Base-by-base conservation (phyloP, 2,888 invertebrate genomes). In the Pammene fasciana region DNA sequence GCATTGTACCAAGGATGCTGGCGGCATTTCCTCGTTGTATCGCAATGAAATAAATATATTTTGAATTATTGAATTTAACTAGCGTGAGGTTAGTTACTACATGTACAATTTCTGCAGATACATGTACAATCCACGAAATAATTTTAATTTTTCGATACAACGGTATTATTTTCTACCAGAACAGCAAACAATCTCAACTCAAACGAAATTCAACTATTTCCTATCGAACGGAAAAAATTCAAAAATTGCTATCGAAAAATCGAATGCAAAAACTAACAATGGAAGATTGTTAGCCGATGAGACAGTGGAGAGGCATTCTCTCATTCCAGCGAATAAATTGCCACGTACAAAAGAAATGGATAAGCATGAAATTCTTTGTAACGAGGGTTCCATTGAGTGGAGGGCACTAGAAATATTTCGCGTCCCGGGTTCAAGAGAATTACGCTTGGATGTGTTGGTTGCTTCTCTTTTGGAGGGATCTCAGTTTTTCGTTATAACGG, bases 341-440 rank as follows among this genome's bases (percentile, higher is more conserved):
- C 59, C 70, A 65, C 60, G 70, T 70, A 70, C 65, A 70, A 70
- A 68, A 70, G 70, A 65, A 65, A 65, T 55, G 70, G 70, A 55
- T 70, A 70, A 65, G 70, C 65, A 60, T 60, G 60, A 70, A 70
- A 65, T 65, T 70, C 70, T 65, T 65, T 70, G 60, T 70, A 60
- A 55, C 54, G 16, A 57, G 65, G 70, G 60, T 65, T 70, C 70
- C 65, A 70, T 65, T 46, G 59, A 59, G 64, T 68, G 64, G 64
- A 65, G 64, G 68, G 64, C 43, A 55, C 70, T 65, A 65, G 68
- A 64, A 65, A 60, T 48, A 65, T 60, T 65, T 68, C 56, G 52
- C 43, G 14, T 36, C 34, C 57, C 26, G 16, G 26, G 52, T 52
- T 68, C 14, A 26, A 36, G 46, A 10, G 60, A 16, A 68, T 64